Percentiles rank a stretch among this genome's conserved stretches.
Conservation (phyloP, 2,888 invertebrate genomes). For the Ceratothoa steindachneri region DNA sequence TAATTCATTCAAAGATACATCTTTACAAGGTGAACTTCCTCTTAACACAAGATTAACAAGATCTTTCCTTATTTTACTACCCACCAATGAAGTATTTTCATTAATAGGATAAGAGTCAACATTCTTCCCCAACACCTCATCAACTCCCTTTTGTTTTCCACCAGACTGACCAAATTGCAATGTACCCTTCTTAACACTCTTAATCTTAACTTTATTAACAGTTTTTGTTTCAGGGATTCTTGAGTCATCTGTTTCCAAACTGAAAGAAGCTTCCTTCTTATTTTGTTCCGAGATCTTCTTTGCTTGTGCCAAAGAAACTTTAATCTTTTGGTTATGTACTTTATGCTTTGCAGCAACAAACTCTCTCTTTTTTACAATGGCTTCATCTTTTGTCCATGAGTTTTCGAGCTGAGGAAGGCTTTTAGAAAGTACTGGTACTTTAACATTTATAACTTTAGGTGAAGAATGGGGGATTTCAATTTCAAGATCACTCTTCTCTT, state of each 20-base stretch:
- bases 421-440: not conserved
- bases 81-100: not conserved
- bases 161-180: not conserved
- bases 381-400: not conserved
- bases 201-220: too few species aligned
- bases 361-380: not conserved
- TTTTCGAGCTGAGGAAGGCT: not conserved
- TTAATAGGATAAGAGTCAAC: not conserved
- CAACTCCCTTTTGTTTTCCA: not conserved
- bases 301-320: not conserved
- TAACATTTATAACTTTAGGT: not conserved
- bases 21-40: conserved; percentile 3
- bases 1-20: not conserved
- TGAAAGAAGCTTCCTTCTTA: not conserved
- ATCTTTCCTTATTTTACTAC: conserved; percentile 2
- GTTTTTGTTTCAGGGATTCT: not conserved
- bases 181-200: not conserved
- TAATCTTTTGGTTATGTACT: not conserved
- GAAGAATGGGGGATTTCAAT: not conserved
- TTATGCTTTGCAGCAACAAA: not conserved
- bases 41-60: not conserved
- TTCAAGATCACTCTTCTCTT: conserved; percentile 11
- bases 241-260: not conserved
- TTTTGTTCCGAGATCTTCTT: not conserved
- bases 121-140: not conserved